A percentile compares a stretch with the other conserved stretches of the same genome.
Conservation (phyloP, 1,140 invertebrate genomes). For the Condylostylus longicornis region DNA sequence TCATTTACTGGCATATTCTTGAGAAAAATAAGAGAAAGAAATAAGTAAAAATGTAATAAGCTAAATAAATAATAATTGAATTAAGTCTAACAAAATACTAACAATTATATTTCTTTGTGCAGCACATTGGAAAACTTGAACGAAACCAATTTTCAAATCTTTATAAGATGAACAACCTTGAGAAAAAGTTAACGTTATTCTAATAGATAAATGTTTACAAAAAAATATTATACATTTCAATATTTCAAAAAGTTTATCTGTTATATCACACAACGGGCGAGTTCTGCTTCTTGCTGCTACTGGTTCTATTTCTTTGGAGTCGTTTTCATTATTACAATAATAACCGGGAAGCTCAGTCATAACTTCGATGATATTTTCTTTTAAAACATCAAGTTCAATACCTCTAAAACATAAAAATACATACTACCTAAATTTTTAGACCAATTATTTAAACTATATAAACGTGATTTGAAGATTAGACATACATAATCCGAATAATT, state of each 20-base stretch:
- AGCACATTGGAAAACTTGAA: slow-evolving; percentile 26
- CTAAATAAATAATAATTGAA: too few species aligned
- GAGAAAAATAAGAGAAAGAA: background rate
- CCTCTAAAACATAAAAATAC: too few species aligned
- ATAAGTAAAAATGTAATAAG: background rate
- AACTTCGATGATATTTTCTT: slow-evolving; percentile 20
- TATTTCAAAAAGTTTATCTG: slow-evolving; percentile 28
- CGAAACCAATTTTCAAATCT: slow-evolving; percentile 24
- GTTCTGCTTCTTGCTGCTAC: slow-evolving; percentile 18
- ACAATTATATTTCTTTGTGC: slow-evolving; percentile 28
- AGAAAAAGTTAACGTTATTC: background rate
- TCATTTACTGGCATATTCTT: slow-evolving; percentile 30
- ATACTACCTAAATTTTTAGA: too few species aligned
- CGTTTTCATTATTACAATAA: slow-evolving; percentile 11
- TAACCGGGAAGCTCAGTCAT: slow-evolving; percentile 21
- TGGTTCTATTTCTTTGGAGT: slow-evolving; percentile 17
- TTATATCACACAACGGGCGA: slow-evolving; percentile 19
- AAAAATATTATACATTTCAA: slow-evolving; percentile 13
- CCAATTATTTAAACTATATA: too few species aligned
- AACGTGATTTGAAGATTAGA: too few species aligned
- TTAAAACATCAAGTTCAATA: slow-evolving; percentile 23
- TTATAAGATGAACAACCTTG: slow-evolving; percentile 20
- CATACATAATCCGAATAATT: too few species aligned
- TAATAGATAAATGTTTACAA: background rate
- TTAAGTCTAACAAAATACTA: too few species aligned